A percentile compares a stretch with the other conserved stretches of the same genome.
These are phyloP conservation scores for Cheirogaleus medius DNA, from an alignment of 2,113 vertebrate genomes.

Conservation along the genomic window DNA sequence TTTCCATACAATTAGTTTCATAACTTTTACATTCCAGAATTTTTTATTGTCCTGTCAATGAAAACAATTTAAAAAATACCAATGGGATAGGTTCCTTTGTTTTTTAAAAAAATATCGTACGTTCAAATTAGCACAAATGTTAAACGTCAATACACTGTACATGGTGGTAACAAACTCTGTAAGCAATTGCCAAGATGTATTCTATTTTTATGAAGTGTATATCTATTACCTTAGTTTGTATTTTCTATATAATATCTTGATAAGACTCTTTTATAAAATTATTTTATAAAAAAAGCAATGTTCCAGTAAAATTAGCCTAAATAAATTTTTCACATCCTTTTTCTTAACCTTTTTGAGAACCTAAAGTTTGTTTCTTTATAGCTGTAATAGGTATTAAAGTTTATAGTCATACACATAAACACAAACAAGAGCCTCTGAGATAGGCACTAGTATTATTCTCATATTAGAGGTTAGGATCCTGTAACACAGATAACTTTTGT, in stretches of 20 bases:
- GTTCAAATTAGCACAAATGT: conserved; percentile 78
- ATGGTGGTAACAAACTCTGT: conserved; percentile 77
- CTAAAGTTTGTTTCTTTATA: conserved; percentile 27
- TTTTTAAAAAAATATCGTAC: conserved; percentile 57
- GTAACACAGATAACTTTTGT: background rate
- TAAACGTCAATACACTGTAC: conserved; percentile 88
- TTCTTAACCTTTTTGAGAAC: conserved; percentile 63
- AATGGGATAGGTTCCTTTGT: conserved; percentile 46
- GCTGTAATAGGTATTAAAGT: background rate
- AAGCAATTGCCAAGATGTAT: conserved; percentile 92
- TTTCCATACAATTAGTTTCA: conserved; percentile 71
- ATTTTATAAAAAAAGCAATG: conserved; percentile 76
- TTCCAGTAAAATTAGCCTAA: conserved; percentile 79
- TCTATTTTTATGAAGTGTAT: conserved; percentile 95
- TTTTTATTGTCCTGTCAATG: background rate
- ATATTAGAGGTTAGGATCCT: background rate
- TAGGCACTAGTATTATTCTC: background rate
- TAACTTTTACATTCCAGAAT: conserved; percentile 61
- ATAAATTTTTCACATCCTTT: conserved; percentile 82
- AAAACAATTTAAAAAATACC: conserved; percentile 38
- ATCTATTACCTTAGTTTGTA: conserved; percentile 83
- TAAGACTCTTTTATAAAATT: conserved; percentile 80
- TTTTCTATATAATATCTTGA: conserved; percentile 84
- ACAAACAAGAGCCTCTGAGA: background rate
- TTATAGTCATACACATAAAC: background rate